Base-by-base conservation (phyloP, 2,113 vertebrate genomes). In the Plectropomus leopardus region DNA sequence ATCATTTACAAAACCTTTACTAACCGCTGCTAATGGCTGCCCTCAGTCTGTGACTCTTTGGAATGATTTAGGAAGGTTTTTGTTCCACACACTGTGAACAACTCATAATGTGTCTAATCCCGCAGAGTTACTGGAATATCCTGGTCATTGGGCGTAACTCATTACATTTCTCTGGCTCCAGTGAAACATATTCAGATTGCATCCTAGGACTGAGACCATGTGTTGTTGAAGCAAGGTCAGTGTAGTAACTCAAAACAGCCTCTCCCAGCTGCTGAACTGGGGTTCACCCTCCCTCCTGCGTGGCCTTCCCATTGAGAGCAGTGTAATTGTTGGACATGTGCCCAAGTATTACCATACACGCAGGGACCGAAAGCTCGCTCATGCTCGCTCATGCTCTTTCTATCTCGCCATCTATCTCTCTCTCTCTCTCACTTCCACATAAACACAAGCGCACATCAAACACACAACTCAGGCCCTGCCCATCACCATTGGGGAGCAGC, bases 241-340 rank as follows among this genome's bases (percentile, higher is more conserved):
- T 36, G 80, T 54, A 78, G 82, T 88, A 83, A 90, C 78, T 89
- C 48, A 85, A 90, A 92, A 89, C 90, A 90, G 88, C 89, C 88
- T 91, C 89, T 93, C 90, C 89, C 85, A 87, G 85, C 87, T 87
- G 90, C 84, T 94, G 91, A 92, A 92, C 93, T 87, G 86, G 88
- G 82, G 28, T 69, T 91, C 80, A 88, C 83, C 90, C 89, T 83
- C 86, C 85, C 86, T 82, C 76, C 83, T 55, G 76, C 72, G 6
- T 45, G 74, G 78, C 82, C 90, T 84, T 87, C 90, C 81, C 73
- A 86, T 82, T 74, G 83, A 84, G 85, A 76, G 48, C 65, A 72
- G 60, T 88, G 87, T 93, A 58, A 86, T 90, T 89, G 61, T 92
- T 94, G 93, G 89, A 90, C 47, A 21, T 7, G 17, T 42, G 90